Percentiles rank a stretch among this genome's conserved stretches.
Evolutionary conservation across 2,113 vertebrate genomes (phyloP).

Genomic region (Glareola pratincola): DNA sequence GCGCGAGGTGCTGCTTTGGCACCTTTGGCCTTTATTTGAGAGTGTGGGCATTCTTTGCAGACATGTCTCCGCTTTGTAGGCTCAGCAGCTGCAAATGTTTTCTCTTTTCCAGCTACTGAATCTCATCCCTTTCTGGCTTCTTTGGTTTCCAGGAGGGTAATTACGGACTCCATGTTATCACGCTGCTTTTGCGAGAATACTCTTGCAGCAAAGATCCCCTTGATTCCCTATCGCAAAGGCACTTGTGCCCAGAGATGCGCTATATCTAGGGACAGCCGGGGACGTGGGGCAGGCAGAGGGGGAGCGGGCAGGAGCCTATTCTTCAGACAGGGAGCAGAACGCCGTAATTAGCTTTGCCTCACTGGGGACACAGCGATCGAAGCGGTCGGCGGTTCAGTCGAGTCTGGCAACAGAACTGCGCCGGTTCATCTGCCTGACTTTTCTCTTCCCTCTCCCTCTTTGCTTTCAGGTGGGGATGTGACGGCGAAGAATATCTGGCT

Average conservation of each 20-base stretch:
- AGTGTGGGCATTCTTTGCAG: neutral
- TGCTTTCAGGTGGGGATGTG: conserved; percentile 86
- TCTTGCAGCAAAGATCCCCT: neutral
- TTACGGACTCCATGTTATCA: rapidly evolving
- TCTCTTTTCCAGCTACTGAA: neutral
- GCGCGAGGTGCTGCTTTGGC: neutral
- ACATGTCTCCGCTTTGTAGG: neutral
- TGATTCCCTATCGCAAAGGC: neutral
- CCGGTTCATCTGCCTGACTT: neutral
- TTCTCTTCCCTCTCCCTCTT: neutral
- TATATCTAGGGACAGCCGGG: neutral
- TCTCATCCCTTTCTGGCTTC: neutral
- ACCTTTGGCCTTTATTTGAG: neutral
- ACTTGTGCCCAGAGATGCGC: neutral
- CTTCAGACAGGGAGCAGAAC: neutral
- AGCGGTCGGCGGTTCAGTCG: rapidly evolving
- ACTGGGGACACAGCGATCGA: rapidly evolving
- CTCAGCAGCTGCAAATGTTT: neutral
- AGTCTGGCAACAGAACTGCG: rapidly evolving
- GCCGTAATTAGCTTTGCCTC: neutral
- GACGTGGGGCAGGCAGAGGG: neutral
- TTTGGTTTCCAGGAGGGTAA: neutral
- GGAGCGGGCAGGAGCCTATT: neutral
- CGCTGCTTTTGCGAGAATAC: too few species aligned
- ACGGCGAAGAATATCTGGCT: conserved; percentile 93